Conservation (phyloP, 1,140 invertebrate genomes). For the Drosophila triauraria region DNA sequence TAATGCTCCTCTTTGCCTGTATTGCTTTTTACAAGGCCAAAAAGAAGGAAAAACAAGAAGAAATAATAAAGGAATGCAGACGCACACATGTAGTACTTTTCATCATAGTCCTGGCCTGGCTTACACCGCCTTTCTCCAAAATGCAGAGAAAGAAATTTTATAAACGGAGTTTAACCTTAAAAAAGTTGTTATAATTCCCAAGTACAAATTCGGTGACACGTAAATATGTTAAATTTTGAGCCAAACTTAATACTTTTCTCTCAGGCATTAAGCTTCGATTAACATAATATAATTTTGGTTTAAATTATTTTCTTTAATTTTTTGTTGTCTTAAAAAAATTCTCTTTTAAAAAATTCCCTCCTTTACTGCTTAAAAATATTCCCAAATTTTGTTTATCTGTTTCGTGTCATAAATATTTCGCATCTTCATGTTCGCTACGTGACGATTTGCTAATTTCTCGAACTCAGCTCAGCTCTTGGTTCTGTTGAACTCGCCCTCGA, state of each 20-base stretch:
- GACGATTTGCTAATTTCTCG: slow-evolving; percentile 77
- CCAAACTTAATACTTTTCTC: too few relatives aligned
- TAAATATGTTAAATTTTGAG: too few relatives aligned
- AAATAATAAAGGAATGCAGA: slow-evolving; percentile 40
- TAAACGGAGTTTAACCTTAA: too few relatives aligned
- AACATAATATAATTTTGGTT: background rate
- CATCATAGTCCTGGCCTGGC: slow-evolving; percentile 20
- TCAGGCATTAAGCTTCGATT: too few relatives aligned
- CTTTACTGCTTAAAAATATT: too few relatives aligned
- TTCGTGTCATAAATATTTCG: slow-evolving; percentile 40
- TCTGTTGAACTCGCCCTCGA: slow-evolving; percentile 32
- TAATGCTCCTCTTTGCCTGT: slow-evolving; percentile 13
- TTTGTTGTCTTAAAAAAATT: too few relatives aligned
- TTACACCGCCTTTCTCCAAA: background rate
- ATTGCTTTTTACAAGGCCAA: slow-evolving; percentile 15
- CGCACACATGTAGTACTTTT: slow-evolving; percentile 42
- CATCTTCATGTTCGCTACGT: slow-evolving; percentile 53
- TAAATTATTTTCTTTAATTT: background rate
- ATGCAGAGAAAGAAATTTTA: background rate
- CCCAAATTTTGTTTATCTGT: background rate
- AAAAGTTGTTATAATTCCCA: too few relatives aligned
- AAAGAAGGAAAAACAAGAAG: slow-evolving; percentile 4
- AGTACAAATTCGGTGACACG: too few relatives aligned
- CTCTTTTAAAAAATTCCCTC: background rate
- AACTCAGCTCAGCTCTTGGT: slow-evolving; percentile 2